Percentiles rank a stretch among this genome's conserved stretches.
Conservation (phyloP, 1,140 invertebrate species). For the Heliconius nattereri region DNA sequence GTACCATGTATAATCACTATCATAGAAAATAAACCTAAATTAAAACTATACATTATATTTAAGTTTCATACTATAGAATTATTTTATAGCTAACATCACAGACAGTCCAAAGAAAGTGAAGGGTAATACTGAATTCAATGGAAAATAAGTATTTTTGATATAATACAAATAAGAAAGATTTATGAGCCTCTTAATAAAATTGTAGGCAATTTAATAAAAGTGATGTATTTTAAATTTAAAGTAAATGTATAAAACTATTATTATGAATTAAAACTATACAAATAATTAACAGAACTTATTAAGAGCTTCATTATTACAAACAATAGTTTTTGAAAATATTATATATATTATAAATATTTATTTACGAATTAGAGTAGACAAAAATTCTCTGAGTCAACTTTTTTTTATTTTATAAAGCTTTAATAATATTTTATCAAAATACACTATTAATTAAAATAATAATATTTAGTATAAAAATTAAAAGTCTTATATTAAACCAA, state of each 20-base stretch:
- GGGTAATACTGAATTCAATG: slow-evolving; percentile 31
- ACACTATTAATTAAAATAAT: neutral
- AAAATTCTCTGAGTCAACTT: neutral
- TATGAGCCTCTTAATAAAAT: neutral
- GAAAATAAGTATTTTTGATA: neutral
- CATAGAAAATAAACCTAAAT: slow-evolving; percentile 3
- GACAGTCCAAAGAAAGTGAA: slow-evolving; percentile 33
- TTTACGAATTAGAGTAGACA: too few relatives aligned
- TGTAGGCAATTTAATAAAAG: neutral
- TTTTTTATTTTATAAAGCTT: neutral
- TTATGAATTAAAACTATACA: too few relatives aligned
- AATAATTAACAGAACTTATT: too few relatives aligned
- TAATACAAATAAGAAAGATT: neutral
- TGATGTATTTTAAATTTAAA: neutral
- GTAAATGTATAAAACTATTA: too few relatives aligned
- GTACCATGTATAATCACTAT: neutral
- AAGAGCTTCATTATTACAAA: too few relatives aligned
- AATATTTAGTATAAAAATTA: neutral
- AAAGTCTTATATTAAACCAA: slow-evolving; percentile 6
- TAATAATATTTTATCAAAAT: neutral
- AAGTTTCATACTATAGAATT: slow-evolving; percentile 21
- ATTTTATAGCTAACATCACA: slow-evolving; percentile 39
- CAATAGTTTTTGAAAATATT: too few relatives aligned
- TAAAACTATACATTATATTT: slow-evolving; percentile 12
- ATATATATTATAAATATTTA: too few relatives aligned